A percentile compares a stretch with the other conserved stretches of the same genome.
Evolutionary conservation across 2,113 vertebrate genomes (phyloP).

Genomic region (Panurus biarmicus): DNA sequence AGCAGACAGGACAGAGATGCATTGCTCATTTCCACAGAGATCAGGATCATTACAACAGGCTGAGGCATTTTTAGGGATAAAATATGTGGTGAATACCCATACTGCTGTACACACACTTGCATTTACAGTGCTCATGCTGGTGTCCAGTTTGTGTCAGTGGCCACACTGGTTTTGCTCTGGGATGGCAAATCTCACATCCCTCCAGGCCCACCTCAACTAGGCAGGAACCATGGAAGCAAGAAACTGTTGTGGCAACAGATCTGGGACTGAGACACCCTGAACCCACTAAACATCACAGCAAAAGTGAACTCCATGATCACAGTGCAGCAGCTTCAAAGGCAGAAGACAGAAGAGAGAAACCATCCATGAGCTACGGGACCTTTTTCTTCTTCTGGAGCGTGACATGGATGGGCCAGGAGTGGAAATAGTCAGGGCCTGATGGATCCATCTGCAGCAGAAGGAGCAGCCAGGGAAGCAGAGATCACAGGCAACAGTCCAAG

Average conservation of each 20-base stretch:
- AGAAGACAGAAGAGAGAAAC: background rate
- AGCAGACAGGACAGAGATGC: background rate
- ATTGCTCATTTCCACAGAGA: background rate
- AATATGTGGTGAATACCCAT: rapidly evolving
- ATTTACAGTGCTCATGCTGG: rapidly evolving
- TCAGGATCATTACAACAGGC: rapidly evolving
- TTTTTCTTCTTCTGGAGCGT: background rate
- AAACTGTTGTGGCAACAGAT: background rate
- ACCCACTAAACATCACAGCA: rapidly evolving
- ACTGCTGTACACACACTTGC: rapidly evolving
- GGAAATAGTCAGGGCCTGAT: background rate
- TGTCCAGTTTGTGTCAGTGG: no score
- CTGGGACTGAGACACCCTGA: background rate
- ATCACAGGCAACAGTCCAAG: background rate
- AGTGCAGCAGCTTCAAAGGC: background rate
- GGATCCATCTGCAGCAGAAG: background rate
- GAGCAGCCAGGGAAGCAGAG: background rate
- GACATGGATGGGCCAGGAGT: background rate
- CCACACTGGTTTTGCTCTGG: background rate
- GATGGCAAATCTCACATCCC: background rate
- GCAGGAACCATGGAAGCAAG: background rate
- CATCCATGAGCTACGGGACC: rapidly evolving
- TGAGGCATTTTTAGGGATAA: background rate
- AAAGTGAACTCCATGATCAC: rapidly evolving
- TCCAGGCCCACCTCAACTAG: background rate